Base-by-base conservation (phyloP, 1,140 invertebrate species). In the Mactra quadrangularis region DNA sequence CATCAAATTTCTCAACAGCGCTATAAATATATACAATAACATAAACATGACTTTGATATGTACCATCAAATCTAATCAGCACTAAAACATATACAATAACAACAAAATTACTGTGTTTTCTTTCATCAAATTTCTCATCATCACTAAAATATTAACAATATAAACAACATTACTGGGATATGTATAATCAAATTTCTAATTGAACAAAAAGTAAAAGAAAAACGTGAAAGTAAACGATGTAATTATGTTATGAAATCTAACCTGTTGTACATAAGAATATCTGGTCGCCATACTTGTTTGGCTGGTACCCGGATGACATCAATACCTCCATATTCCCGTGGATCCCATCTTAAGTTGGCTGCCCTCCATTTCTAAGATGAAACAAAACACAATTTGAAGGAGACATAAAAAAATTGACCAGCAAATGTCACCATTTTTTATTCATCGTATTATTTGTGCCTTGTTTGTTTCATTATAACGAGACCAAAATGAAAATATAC, bases 231-330 rank as follows among this genome's bases (percentile, higher is more conserved):
- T n/a, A n/a, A n/a, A n/a, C n/a, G n/a, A n/a, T n/a, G n/a, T n/a
- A n/a, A n/a, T n/a, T n/a, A n/a, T n/a, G n/a, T n/a, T n/a, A n/a
- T n/a, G n/a, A 41, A 6, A 41, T 41, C 15, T 81, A 60, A 98
- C 97, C 97, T 98, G 96, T 99, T 99, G 95, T 99, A 99, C 97
- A 99, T 98, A 87, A 99, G 96, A 89, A 99, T 97, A 94, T 99
- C 98, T 87, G 99, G 99, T 94, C 98, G 99, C 99, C 99, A 99
- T 91, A 99, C 95, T 93, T 97, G 96, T 93, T 97, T 96, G 76
- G 98, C 97, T 85, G 98, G 97, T 94, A 99, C 98, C 91, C 98
- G 95, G 86, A 99, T 95, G 93, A 98, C 97, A 93, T 96, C 96
- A n/a, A 99, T 97, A 71, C 97, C 97, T 55, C 98, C 98, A 93